Evolutionary conservation across 2,888 invertebrate genomes (phyloP).

Genomic region (Tillus elongatus): DNA sequence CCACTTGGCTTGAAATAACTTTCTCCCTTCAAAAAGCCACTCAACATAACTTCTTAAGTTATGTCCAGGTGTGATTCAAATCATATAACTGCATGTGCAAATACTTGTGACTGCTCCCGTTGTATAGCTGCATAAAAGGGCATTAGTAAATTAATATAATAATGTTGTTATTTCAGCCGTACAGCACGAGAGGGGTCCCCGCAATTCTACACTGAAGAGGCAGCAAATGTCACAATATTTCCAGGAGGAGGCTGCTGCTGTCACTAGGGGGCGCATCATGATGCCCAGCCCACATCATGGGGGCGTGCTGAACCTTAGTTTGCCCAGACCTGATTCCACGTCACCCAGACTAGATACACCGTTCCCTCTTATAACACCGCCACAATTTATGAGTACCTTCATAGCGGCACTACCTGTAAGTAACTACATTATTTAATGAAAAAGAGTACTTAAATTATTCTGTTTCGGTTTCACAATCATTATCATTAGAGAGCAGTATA

Average conservation of each 20-base stretch:
- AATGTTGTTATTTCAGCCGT: conserved; percentile 63
- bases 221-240: conserved; percentile 86
- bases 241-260: conserved; percentile 60
- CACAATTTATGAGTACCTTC: conserved; percentile 21
- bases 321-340: conserved; percentile 37
- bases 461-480: too few relatives aligned
- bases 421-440: too few relatives aligned
- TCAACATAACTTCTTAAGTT: too few relatives aligned
- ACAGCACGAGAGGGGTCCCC: conserved; percentile 94
- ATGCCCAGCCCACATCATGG: conserved; percentile 34
- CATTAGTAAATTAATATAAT: too few relatives aligned
- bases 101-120: too few relatives aligned
- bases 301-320: conserved; percentile 45
- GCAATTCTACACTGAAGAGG: conserved; percentile 86
- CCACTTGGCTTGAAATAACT: too few relatives aligned
- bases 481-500: too few relatives aligned
- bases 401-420: conserved; percentile 19
- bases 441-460: too few relatives aligned
- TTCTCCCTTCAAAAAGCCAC: too few relatives aligned
- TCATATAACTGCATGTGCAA: too few relatives aligned
- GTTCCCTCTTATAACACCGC: conserved; percentile 21
- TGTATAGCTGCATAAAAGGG: too few relatives aligned
- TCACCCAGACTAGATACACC: conserved; percentile 23
- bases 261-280: conserved; percentile 32
- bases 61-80: too few relatives aligned